phyloP scores from a whole-genome alignment of 2,113 vertebrate species.

The Hemiscyllium ocellatum region DNA sequence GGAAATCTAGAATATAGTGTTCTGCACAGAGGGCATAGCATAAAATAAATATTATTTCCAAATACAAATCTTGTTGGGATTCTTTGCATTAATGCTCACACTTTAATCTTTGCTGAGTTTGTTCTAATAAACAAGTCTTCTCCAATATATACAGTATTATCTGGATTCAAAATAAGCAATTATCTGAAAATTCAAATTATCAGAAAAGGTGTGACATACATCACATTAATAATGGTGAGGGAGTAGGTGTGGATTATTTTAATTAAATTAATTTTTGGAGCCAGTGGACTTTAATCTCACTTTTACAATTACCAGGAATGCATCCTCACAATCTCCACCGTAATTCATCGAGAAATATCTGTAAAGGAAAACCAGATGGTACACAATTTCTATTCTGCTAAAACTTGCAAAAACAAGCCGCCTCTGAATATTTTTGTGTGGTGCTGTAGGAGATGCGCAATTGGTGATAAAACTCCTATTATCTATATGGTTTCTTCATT shows the following conservation, averaged over 20 bases:
- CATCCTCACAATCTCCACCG: conserved; percentile 32
- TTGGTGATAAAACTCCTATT: background rate
- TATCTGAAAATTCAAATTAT: background rate
- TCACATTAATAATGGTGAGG: background rate
- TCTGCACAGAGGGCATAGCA: background rate
- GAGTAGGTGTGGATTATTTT: conserved; percentile 8
- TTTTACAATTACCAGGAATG: conserved; percentile 28
- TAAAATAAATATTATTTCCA: background rate
- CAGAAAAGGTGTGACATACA: background rate
- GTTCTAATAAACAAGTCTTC: background rate
- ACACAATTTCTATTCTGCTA: background rate
- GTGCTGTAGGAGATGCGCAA: background rate
- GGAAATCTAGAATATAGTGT: background rate
- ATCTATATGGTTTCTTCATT: background rate
- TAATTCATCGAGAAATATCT: conserved; percentile 34
- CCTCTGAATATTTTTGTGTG: background rate
- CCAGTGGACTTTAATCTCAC: background rate
- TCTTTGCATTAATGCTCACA: background rate
- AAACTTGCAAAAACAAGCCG: background rate
- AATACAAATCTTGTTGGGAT: background rate
- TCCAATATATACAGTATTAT: background rate
- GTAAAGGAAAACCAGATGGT: conserved; percentile 15
- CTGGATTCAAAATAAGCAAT: background rate
- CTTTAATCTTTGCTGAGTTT: background rate
- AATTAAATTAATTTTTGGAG: background rate